Base-by-base conservation (phyloP, 2,797 vertebrate genomes). In the Pipistrellus pygmaeus region DNA sequence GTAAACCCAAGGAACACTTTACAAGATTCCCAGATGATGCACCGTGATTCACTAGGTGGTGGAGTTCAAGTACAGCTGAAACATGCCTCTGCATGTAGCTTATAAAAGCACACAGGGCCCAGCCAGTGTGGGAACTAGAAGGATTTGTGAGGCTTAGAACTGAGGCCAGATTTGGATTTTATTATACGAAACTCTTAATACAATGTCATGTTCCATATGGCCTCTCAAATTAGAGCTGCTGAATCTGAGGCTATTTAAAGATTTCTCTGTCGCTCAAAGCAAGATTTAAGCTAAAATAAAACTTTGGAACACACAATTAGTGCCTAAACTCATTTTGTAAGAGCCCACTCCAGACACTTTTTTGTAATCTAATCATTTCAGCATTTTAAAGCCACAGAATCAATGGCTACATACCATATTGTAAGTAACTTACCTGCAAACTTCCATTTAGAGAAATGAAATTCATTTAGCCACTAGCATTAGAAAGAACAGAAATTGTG, bases 361-460 rank as follows among this genome's bases (percentile, higher is more conserved):
- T 95, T 93, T 81, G 88, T 94, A 90, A 90, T 94, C 92, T 77
- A 90, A 95, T 93, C 62, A 88, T 71, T 53, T 73, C 25, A 57
- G 78, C 44, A 25, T 83, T 94, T 96, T 85, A 88, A 88, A 95
- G 35, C 32, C 35, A 73, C 86, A 46, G 4, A 62, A 76, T 69
- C 78, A 92, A 84, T 72, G 48, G 51, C 64, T 62, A 57, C 38
- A 23, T 57, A 82, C 44, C 55, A 89, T 35, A 73, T 1, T 90
- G 46, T 21, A 88, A 62, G 60, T 53, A 88, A 95, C n/a, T 53
- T 80, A 78, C 44, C 90, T 57, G 75, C 18, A 95, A 80, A 84
- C 88, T 95, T 93, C 80, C 51, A 90, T 88, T 96, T 91, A 62
- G 86, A 96, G 94, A 97, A 94, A 90, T 96, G 71, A 90, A 89